These are phyloP conservation scores for Sinella curviseta DNA, from an alignment of 1,140 invertebrate genomes.

Conservation along the genomic window DNA sequence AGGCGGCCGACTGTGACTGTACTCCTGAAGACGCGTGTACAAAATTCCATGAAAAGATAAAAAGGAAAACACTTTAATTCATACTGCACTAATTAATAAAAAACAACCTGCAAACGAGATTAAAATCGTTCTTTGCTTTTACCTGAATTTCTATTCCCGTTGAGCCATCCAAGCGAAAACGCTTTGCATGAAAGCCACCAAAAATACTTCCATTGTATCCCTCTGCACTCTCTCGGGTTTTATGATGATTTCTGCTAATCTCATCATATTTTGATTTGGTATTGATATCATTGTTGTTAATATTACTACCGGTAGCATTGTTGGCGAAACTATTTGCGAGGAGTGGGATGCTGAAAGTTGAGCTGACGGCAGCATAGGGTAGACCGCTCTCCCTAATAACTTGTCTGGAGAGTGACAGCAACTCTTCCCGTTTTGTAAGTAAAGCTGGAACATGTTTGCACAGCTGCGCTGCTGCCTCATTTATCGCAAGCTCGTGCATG, in stretches of 20 bases:
- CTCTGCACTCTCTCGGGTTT: neutral
- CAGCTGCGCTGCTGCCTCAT: slow-evolving; percentile 95
- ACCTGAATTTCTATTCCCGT: neutral
- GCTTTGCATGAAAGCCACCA: neutral
- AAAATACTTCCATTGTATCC: neutral
- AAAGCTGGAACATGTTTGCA: slow-evolving; percentile 85
- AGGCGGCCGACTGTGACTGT: neutral
- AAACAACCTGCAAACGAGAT: too few species aligned
- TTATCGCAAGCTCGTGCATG: slow-evolving; percentile 92
- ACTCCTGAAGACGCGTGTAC: too few species aligned
- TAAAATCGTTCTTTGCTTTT: neutral
- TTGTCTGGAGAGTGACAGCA: slow-evolving; percentile 91
- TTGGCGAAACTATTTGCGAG: neutral
- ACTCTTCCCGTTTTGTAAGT: slow-evolving; percentile 86
- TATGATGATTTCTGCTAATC: neutral
- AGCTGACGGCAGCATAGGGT: neutral
- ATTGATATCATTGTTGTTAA: slow-evolving; percentile 20
- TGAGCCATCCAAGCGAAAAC: slow-evolving; percentile 5
- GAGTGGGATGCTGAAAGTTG: slow-evolving; percentile 13
- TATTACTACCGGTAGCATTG: neutral
- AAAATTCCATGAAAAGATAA: too few species aligned
- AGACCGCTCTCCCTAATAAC: slow-evolving; percentile 57
- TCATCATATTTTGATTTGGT: slow-evolving; percentile 15
- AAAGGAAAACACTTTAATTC: neutral
- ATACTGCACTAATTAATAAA: neutral